Evolutionary conservation across 53 echinoderm and acorn worm species (phyloP).

Genomic region (Temnopleurus reevesii): DNA sequence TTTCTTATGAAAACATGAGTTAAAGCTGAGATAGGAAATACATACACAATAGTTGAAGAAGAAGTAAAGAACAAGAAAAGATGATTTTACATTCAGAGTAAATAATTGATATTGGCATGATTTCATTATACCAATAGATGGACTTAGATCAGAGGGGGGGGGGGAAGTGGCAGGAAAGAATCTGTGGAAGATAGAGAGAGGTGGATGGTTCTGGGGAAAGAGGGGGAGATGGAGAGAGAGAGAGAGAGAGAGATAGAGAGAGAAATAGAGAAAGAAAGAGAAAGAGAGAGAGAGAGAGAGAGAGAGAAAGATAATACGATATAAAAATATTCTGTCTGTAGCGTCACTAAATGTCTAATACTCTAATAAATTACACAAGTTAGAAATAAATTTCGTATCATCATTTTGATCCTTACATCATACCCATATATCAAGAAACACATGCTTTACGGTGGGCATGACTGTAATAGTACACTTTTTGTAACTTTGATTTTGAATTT

Average conservation of each 20-base stretch:
- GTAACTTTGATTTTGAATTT: neutral
- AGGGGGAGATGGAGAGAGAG: neutral
- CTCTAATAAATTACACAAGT: neutral
- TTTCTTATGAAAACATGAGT: conserved; percentile 43
- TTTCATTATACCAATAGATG: neutral
- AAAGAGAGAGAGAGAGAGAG: neutral
- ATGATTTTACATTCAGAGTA: too few relatives aligned
- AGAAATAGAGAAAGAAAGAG: neutral
- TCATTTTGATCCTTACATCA: neutral
- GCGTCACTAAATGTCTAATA: too few relatives aligned
- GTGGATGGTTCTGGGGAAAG: neutral
- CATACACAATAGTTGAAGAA: neutral
- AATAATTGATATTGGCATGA: neutral
- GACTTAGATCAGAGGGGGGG: neutral
- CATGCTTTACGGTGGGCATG: neutral
- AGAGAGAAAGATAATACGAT: too few relatives aligned
- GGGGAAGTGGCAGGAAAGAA: too few relatives aligned
- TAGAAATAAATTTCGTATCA: neutral
- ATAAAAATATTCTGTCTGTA: neutral
- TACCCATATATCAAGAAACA: neutral
- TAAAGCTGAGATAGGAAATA: conserved; percentile 39
- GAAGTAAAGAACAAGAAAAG: neutral
- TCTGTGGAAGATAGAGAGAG: too few relatives aligned
- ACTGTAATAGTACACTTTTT: neutral
- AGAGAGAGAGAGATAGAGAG: neutral